Base-by-base conservation (phyloP, 2,113 vertebrate species). In the Pelecanoides urinatrix region DNA sequence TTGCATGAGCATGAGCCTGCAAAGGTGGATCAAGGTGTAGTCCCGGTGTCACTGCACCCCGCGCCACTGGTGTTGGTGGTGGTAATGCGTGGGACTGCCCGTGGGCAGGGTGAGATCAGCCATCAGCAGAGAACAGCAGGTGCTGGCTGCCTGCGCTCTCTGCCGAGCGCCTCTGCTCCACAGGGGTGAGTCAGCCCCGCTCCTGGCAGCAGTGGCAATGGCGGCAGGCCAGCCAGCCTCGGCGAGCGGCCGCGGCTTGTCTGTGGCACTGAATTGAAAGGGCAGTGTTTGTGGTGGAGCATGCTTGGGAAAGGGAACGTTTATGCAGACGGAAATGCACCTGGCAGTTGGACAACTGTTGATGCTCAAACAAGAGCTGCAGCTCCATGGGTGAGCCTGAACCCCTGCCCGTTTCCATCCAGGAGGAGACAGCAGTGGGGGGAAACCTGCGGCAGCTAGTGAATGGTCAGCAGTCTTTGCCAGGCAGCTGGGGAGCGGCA, bases 61-160 rank as follows among this genome's bases (percentile, higher is more conserved):
- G 2, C 3, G 20, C 36, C 47, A 42, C n/a, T 11, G 14, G 50
- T 2, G 1, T 21, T 0, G 0, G 25, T 40, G 72, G 36, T 40
- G 58, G 77, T 0, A 0, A 23, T 29, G 44, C 9, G 0, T 4
- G 9, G 32, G n/a, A 50, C 66, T 32, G 47, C n/a, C 30, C 0
- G 2, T 2, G 4, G 44, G 15, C 44, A 77, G 77, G 18, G 16
- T 44, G 62, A 65, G 47, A 32, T 42, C 0, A 4, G 49, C 38
- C 0, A 2, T 56, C 42, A 47, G 70, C 40, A 20, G 70, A 70
- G 55, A 63, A 29, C 53, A 62, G 79, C 42, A 34, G 76, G 61
- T 22, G 47, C n/a, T 59, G 30, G 34, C 58, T 53, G 47, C 38
- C 73, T 45, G n/a, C 3, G 2, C 91, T 68, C 15, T 0, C 75